phyloP scores from a whole-genome alignment of 2,797 vertebrate genomes.

The Coreius guichenoti region DNA sequence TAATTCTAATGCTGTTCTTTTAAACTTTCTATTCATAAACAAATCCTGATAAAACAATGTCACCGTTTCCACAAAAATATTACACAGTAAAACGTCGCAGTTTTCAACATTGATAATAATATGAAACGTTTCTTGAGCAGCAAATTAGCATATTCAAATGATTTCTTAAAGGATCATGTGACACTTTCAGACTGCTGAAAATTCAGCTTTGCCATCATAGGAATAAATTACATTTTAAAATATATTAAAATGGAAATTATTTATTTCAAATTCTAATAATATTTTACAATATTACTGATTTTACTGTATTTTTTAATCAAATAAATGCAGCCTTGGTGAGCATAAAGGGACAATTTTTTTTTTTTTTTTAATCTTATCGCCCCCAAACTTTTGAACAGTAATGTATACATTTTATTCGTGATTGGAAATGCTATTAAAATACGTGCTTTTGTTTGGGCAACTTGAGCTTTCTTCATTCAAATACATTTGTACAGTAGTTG shows the following conservation, averaged over 20 bases:
- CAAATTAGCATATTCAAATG: not conserved
- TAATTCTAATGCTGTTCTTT: not conserved
- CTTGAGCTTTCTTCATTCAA: not conserved
- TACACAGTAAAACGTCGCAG: not conserved
- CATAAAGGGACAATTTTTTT: not conserved
- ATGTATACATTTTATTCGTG: not conserved
- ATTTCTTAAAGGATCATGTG: not conserved
- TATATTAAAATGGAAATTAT: not conserved
- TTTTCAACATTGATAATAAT: not conserved
- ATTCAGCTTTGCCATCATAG: not conserved
- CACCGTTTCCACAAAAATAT: not conserved
- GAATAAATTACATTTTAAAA: not conserved
- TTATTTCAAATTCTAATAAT: not conserved
- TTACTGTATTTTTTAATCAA: not conserved
- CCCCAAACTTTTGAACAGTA: not conserved
- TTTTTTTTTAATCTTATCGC: not conserved
- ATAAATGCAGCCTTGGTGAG: not conserved
- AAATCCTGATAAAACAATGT: not conserved
- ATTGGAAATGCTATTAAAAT: not conserved
- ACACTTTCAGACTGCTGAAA: not conserved
- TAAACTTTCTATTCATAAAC: not conserved
- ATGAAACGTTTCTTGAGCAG: not conserved
- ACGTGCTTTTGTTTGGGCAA: not conserved
- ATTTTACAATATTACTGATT: not conserved
- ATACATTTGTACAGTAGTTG: no score